Evolutionary conservation across 2,888 invertebrate genomes (phyloP).

Genomic region (Calephelis perditalis): DNA sequence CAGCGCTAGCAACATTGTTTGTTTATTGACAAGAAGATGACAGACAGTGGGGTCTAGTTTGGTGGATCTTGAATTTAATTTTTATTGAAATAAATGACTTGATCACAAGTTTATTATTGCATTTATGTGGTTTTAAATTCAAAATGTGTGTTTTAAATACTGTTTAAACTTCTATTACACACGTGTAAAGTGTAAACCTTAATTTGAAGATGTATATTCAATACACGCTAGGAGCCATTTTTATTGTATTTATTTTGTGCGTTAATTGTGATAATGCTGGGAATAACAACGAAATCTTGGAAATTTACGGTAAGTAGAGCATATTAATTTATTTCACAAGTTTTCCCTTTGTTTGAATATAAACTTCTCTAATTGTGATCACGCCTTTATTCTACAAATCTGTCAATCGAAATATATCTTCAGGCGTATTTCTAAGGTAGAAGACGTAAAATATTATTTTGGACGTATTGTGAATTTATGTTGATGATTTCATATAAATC

Average conservation of each 20-base stretch:
- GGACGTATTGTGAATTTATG: slow-evolving; percentile 3
- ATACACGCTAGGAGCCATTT: slow-evolving; percentile 74
- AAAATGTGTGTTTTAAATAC: slow-evolving; percentile 7
- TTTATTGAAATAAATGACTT: slow-evolving; percentile 10
- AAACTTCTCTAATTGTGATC: slow-evolving; percentile 7
- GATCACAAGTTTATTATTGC: slow-evolving; percentile 5
- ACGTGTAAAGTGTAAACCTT: slow-evolving; percentile 1
- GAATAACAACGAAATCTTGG: slow-evolving; percentile 71
- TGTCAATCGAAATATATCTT: slow-evolving; percentile 9
- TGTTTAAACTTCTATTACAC: slow-evolving; percentile 5
- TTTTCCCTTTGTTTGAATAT: not conserved
- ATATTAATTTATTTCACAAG: slow-evolving; percentile 16
- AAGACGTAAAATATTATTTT: not conserved
- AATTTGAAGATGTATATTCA: slow-evolving; percentile 58
- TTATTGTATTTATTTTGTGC: slow-evolving; percentile 76
- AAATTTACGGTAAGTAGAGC: slow-evolving; percentile 64
- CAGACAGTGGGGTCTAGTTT: slow-evolving; percentile 13
- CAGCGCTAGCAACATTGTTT: slow-evolving; percentile 22
- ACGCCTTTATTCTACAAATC: slow-evolving; percentile 18
- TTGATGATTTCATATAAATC: not conserved
- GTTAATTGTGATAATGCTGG: slow-evolving; percentile 75
- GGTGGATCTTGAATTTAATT: slow-evolving; percentile 9
- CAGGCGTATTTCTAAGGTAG: not conserved
- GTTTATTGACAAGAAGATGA: slow-evolving; percentile 14
- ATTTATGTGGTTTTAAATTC: slow-evolving; percentile 5